A percentile compares a stretch with the other conserved stretches of the same genome.
phyloP scores from a whole-genome alignment of 2,888 invertebrate genomes.

The Steinernema hermaphroditum region DNA sequence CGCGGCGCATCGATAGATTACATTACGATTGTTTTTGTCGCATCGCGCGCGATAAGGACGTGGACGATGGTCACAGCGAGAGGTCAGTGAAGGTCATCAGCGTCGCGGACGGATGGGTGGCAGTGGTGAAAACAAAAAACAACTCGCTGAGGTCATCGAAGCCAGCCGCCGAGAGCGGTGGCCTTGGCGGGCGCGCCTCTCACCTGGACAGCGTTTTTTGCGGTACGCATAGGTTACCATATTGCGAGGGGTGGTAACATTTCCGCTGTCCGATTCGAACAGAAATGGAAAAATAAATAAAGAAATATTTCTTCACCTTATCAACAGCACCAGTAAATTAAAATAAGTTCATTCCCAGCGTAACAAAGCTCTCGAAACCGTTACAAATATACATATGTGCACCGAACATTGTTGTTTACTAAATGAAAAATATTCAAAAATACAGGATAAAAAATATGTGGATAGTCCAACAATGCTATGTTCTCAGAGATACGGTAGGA shows the following conservation, averaged over 20 bases:
- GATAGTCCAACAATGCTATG: no score
- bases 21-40: slow-evolving; percentile 27
- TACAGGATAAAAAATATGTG: no score
- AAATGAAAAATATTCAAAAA: no score
- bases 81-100: slow-evolving; percentile 20
- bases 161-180: slow-evolving; percentile 4
- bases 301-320: no score
- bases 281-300: no score
- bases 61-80: slow-evolving; percentile 15
- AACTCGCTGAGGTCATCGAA: slow-evolving; percentile 8
- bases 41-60: slow-evolving; percentile 8
- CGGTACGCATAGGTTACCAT: not conserved
- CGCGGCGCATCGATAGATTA: slow-evolving; percentile 14
- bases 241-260: not conserved
- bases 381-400: no score
- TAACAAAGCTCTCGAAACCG: no score
- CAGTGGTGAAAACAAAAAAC: slow-evolving; percentile 28
- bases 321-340: no score
- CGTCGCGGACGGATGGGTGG: slow-evolving; percentile 7
- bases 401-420: no score
- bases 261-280: no score
- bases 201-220: slow-evolving; percentile 19
- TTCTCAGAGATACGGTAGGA: no score
- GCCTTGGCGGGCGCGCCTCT: not conserved
- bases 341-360: no score